Evolutionary conservation across 2,113 vertebrate species (phyloP), one percentile per base, ranked within the genome.

Genomic region (Anarhynchus alexandrinus): DNA sequence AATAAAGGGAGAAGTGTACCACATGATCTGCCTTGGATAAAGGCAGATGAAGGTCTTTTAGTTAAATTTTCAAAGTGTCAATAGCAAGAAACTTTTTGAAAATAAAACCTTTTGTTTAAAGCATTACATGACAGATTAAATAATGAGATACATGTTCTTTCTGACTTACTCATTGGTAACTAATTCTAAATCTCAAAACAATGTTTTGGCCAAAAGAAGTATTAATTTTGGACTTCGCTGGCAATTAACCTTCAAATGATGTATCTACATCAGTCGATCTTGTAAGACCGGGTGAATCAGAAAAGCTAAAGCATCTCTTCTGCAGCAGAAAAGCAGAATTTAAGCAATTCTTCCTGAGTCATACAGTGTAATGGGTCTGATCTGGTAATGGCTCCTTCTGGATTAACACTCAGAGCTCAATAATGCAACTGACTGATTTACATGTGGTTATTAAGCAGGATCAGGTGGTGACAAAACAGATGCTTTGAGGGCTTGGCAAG

Each of bases 391-490:
- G 25, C 4, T 55, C 19, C 22, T 66, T 86, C 22, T 64, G 42
- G 45, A 59, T 49, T 16, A 93, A 32, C 2, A 7, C 36, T 65
- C 51, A 25, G 34, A 72, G 43, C 6, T 93, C 15, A 92, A 83
- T 43, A 49, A 47, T 18, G 15, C 10, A 57, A 8, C n/a, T 52
- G 36, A 23, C 36, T 58, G 43, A 32, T 83, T 66, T 65, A 25
- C 7, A 26, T 8, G 15, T 45, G 30, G 6, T 51, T 82, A n/a
- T 8, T 34, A 27, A 30, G 5, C 58, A 58, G 36, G 43, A 13
- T 83, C 3, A 16, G 71, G 21, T 0, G 0, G 11, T 15, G n/a
- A 62, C 10, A 4, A 72, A 59, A 11, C 21, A 54, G 43, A 42
- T 29, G 32, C 5, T 36, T 71, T 34, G 27, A 61, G 62, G 55